Percentiles rank a stretch among this genome's conserved stretches.
These are phyloP conservation scores for Diplosoma virens DNA, from an alignment of 23 tunicate species.

Conservation along the genomic window DNA sequence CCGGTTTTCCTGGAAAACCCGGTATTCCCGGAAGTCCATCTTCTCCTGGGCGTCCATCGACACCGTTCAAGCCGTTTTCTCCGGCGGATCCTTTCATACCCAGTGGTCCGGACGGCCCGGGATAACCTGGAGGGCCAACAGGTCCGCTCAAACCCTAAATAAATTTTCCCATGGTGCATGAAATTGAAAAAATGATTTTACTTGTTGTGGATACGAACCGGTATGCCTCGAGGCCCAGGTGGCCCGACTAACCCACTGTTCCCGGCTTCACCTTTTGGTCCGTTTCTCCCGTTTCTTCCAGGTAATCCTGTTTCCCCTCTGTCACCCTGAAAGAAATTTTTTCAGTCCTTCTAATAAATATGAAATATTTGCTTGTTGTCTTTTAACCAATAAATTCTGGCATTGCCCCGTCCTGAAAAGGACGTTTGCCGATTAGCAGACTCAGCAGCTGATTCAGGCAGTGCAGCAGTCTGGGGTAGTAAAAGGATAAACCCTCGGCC, in stretches of 20 bases:
- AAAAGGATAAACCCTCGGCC: too few species aligned
- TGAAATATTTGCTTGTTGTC: too few species aligned
- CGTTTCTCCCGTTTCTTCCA: slow-evolving; percentile 59
- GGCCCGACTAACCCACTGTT: background rate
- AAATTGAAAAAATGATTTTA: too few species aligned
- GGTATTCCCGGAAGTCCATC: slow-evolving; percentile 59
- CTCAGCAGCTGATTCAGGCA: too few species aligned
- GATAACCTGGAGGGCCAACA: slow-evolving; percentile 63
- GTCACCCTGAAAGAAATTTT: too few species aligned
- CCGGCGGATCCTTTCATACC: slow-evolving; percentile 30
- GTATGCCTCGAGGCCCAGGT: background rate
- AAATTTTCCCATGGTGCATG: too few species aligned
- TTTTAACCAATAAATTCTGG: too few species aligned
- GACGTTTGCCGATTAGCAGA: too few species aligned
- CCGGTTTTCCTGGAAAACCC: slow-evolving; percentile 63
- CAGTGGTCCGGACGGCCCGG: slow-evolving; percentile 50
- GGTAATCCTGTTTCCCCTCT: slow-evolving; percentile 23
- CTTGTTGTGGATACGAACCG: background rate
- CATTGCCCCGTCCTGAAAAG: too few species aligned
- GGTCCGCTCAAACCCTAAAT: slow-evolving; percentile 70
- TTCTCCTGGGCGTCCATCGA: slow-evolving; percentile 17
- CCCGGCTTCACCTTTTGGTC: slow-evolving; percentile 36
- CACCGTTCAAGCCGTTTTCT: slow-evolving; percentile 18
- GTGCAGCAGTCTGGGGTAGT: too few species aligned
- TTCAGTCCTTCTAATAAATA: too few species aligned